Evolutionary conservation across 2,113 vertebrate species (phyloP).

Genomic region (Ascaphus truei): DNA sequence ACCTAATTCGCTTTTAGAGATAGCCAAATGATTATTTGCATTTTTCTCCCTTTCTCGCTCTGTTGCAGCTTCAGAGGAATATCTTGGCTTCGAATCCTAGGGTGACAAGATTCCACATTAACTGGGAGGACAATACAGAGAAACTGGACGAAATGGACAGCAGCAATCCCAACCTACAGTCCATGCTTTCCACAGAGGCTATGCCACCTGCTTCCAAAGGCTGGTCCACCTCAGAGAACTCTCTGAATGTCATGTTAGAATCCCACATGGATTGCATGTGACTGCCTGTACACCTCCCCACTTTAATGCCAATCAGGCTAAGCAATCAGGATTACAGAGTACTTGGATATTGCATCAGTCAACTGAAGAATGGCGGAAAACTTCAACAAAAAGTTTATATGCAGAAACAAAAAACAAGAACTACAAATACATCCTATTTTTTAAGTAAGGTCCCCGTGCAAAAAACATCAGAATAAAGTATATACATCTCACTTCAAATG

Average conservation of each 20-base stretch:
- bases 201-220: conserved; percentile 76
- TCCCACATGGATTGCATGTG: conserved; percentile 82
- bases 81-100: conserved; percentile 80
- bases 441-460: not conserved
- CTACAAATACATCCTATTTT: not conserved
- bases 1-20: too few species aligned
- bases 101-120: conserved; percentile 79
- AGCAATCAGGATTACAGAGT: too few species aligned
- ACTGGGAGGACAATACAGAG: conserved; percentile 79
- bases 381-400: not conserved
- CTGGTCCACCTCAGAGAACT: conserved; percentile 75
- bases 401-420: not conserved
- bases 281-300: conserved; percentile 45
- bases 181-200: conserved; percentile 72
- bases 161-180: conserved; percentile 73
- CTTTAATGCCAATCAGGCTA: not conserved
- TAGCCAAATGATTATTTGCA: too few species aligned
- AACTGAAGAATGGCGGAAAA: not conserved
- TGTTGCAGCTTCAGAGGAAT: conserved; percentile 71
- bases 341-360: too few species aligned
- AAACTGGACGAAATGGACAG: conserved; percentile 77
- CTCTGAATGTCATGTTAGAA: conserved; percentile 77
- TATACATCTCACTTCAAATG: not conserved
- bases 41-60: not conserved
- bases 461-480: not conserved